Base-by-base conservation (phyloP, 2,888 invertebrate species). In the Lymantria monacha region DNA sequence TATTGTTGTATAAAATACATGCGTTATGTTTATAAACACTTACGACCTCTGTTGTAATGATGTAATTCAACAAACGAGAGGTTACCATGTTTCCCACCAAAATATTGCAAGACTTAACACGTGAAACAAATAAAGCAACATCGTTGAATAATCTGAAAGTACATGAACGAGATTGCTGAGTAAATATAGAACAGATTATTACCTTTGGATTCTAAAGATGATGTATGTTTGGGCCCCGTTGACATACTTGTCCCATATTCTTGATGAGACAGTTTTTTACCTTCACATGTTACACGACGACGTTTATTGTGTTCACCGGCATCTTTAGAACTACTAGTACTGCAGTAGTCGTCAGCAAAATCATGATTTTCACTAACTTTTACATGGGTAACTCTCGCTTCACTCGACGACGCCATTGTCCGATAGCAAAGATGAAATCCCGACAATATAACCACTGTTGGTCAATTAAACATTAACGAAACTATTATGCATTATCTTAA, bases 351-450 rank as follows among this genome's bases (percentile, higher is more conserved):
- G 53, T 83, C 82, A 58, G 65, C 70, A 67, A 70, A 73, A 65
- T 82, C 82, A 70, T 73, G 78, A 81, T 83, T 88, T 81, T 86
- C 88, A 78, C 77, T 72, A 72, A 85, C 84, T 88, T 89, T 90
- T 85, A 85, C 83, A 77, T 83, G 78, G 75, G 87, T 81, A 81
- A 85, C 81, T 74, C 78, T 73, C 72, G 83, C 74, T 71, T 83
- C 81, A 62, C 81, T 81, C 69, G 90, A 89, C 85, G 91, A 91
- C 91, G 91, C 91, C 91, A 91, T 91, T 90, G 90, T 90, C 79
- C 77, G 72, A 77, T 69, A 65, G 73, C 68, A 78, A 82, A 72
- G 69, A 74, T 72, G 72, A 74, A 83, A 78, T 72, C 74, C 73
- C 76, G 70, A 72, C 65, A 66, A 77, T 79, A 67, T 80, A 76